Percentiles rank a stretch among this genome's conserved stretches.
phyloP scores from a whole-genome alignment of 2,797 vertebrate genomes.

The Hozukius guyotensis region DNA sequence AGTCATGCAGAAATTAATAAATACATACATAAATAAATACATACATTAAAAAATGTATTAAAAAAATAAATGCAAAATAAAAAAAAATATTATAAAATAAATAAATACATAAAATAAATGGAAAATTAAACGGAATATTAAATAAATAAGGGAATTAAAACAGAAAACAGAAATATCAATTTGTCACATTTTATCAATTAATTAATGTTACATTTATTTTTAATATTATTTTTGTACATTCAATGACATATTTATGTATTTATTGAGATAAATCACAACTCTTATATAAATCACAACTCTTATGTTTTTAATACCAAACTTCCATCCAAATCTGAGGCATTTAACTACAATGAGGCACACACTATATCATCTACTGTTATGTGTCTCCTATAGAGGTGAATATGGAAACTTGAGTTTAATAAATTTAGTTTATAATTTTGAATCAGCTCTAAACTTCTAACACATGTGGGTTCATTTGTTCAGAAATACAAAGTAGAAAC shows the following conservation, averaged over 20 bases:
- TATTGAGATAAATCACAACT: neutral
- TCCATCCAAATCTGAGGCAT: neutral
- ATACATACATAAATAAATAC: no score
- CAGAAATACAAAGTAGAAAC: fast-evolving
- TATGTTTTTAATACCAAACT: neutral
- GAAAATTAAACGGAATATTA: no score
- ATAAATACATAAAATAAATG: no score
- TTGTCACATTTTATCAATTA: no score
- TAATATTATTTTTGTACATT: no score
- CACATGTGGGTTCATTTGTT: neutral
- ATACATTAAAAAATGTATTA: no score
- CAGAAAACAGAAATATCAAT: no score
- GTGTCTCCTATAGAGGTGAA: neutral
- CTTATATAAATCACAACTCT: neutral
- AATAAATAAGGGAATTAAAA: no score
- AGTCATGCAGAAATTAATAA: neutral
- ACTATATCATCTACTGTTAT: neutral
- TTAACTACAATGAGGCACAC: neutral
- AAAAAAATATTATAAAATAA: no score
- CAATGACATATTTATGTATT: no score
- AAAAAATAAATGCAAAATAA: no score
- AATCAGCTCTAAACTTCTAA: neutral
- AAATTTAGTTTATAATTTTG: fast-evolving
- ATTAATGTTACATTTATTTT: no score
- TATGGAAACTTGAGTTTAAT: neutral